phyloP scores from a whole-genome alignment of 2,113 vertebrate species.

The Edolisoma coerulescens region DNA sequence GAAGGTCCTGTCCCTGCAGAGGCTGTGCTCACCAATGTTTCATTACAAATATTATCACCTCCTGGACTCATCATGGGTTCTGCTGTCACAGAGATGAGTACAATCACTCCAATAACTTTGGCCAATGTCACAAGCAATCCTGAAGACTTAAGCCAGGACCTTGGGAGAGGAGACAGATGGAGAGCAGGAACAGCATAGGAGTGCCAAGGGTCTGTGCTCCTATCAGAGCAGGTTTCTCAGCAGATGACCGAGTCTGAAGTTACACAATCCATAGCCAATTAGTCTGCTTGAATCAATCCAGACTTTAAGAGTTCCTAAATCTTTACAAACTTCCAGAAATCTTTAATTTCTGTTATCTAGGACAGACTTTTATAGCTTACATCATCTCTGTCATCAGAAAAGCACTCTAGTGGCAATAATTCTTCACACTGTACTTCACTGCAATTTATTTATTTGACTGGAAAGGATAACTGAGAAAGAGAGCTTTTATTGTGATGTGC shows the following conservation, averaged over 20 bases:
- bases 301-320: neutral
- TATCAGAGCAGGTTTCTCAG: neutral
- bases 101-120: neutral
- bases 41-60: neutral
- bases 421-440: constrained; percentile 26
- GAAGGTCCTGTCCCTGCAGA: neutral
- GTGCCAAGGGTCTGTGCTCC: neutral
- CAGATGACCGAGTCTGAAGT: neutral
- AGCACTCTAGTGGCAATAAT: constrained; percentile 34
- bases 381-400: neutral
- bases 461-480: constrained; percentile 10
- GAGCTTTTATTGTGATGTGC: constrained; percentile 23
- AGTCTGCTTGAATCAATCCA: neutral
- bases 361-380: neutral
- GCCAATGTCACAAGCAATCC: neutral
- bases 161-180: neutral
- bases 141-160: neutral
- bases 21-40: neutral
- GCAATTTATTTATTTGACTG: constrained; percentile 42
- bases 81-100: neutral
- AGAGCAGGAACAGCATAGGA: neutral
- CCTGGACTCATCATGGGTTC: neutral
- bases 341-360: constrained; percentile 17
- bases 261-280: neutral
- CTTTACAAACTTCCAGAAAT: constrained; percentile 3